A percentile compares a stretch with the other conserved stretches of the same genome.
Conservation (phyloP, 1,140 invertebrate species). For the Cataglyphis hispanica region DNA sequence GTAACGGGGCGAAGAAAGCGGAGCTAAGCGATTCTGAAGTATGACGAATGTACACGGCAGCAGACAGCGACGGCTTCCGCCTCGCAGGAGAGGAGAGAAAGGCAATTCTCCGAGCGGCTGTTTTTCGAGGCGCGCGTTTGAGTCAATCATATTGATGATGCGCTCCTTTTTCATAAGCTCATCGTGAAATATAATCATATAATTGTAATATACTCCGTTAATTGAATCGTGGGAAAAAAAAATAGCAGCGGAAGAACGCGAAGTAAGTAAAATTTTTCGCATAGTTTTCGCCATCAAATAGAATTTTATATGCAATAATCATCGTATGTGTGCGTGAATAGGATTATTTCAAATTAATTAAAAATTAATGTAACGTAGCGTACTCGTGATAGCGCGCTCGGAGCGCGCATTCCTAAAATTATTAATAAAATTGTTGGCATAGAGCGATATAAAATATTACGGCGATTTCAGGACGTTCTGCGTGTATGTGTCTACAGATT, state of each 20-base stretch:
- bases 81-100: neutral
- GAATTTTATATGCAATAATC: slow-evolving; percentile 60
- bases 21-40: slow-evolving; percentile 71
- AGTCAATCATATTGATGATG: slow-evolving; percentile 16
- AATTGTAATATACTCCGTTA: neutral
- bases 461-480: neutral
- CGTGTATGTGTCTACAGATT: slow-evolving; percentile 30
- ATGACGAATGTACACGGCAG: slow-evolving; percentile 68
- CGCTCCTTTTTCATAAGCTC: neutral
- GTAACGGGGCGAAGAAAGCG: slow-evolving; percentile 43
- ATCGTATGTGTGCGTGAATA: neutral
- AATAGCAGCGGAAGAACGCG: neutral
- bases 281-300: slow-evolving; percentile 47
- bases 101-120: neutral
- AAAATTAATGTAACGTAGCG: slow-evolving; percentile 59
- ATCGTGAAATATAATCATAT: neutral
- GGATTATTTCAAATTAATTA: slow-evolving; percentile 63
- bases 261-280: slow-evolving; percentile 39
- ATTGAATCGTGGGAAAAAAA: slow-evolving; percentile 14
- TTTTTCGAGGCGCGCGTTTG: slow-evolving; percentile 2
- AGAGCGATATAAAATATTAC: neutral
- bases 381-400: slow-evolving; percentile 2
- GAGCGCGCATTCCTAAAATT: slow-evolving; percentile 54
- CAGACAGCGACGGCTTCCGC: slow-evolving; percentile 25
- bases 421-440: slow-evolving; percentile 67